These are phyloP conservation scores for Equus quagga DNA, from an alignment of 2,113 vertebrate species.

Conservation along the genomic window DNA sequence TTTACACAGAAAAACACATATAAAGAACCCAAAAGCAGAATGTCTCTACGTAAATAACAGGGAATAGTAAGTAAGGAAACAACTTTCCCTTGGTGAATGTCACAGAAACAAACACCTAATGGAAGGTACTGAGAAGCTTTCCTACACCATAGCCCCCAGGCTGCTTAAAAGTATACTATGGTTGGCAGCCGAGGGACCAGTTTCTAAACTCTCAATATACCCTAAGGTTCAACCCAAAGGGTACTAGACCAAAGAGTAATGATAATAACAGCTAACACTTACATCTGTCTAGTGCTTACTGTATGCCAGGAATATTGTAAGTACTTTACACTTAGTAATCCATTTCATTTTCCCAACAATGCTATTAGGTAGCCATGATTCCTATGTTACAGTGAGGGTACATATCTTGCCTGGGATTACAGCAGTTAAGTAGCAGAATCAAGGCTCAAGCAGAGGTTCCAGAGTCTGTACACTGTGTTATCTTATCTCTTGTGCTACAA, in stretches of 20 bases:
- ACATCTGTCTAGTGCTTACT: neutral
- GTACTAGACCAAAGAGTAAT: neutral
- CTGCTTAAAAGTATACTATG: neutral
- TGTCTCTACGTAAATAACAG: neutral
- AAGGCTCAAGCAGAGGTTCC: neutral
- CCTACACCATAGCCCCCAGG: neutral
- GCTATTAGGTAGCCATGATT: neutral
- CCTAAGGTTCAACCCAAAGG: neutral
- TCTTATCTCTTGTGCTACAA: neutral
- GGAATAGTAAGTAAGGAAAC: neutral
- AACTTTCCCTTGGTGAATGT: neutral
- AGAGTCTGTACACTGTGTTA: neutral
- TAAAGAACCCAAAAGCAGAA: neutral
- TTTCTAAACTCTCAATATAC: neutral
- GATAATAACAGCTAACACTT: neutral
- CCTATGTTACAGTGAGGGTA: neutral
- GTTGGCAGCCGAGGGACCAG: neutral
- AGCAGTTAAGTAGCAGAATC: neutral
- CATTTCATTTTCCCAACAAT: conserved; percentile 13
- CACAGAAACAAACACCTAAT: neutral
- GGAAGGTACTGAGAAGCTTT: neutral
- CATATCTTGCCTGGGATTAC: neutral
- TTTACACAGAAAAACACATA: conserved; percentile 22
- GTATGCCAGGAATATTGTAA: neutral
- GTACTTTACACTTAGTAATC: neutral